These are phyloP conservation scores for Sarcophaga bullata DNA, from an alignment of 1,140 invertebrate genomes.

Conservation along the genomic window DNA sequence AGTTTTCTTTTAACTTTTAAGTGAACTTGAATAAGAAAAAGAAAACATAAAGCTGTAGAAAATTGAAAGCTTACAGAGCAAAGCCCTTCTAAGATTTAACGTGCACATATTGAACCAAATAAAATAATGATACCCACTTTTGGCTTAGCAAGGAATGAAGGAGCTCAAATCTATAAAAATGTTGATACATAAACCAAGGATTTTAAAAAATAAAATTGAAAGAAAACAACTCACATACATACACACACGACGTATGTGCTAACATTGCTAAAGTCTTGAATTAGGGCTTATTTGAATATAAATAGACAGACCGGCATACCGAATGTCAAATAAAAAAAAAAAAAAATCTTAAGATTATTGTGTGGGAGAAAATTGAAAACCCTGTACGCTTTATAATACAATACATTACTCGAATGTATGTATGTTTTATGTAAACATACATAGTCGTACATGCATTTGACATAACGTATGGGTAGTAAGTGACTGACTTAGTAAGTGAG, in stretches of 20 bases:
- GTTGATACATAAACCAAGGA: slow-evolving; percentile 14
- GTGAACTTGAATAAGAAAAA: no score
- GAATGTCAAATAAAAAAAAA: neutral
- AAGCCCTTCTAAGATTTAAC: neutral
- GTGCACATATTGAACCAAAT: neutral
- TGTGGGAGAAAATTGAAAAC: no score
- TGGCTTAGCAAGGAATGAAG: neutral
- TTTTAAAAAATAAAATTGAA: slow-evolving; percentile 3
- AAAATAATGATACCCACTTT: slow-evolving; percentile 3
- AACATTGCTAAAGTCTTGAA: neutral
- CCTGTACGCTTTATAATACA: no score
- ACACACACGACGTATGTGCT: neutral
- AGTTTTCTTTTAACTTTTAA: no score
- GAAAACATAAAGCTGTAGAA: neutral
- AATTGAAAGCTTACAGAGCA: neutral
- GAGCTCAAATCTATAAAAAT: neutral
- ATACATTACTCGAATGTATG: neutral
- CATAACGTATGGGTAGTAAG: neutral
- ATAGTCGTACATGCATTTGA: neutral
- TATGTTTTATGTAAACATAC: neutral
- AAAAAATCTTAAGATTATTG: neutral
- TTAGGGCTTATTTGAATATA: slow-evolving; percentile 6
- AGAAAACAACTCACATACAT: neutral
- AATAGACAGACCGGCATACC: neutral
- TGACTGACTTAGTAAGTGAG: neutral